Percentiles rank a stretch among this genome's conserved stretches.
Conservation (phyloP, 2,797 vertebrate species). For the Alosa sapidissima region DNA sequence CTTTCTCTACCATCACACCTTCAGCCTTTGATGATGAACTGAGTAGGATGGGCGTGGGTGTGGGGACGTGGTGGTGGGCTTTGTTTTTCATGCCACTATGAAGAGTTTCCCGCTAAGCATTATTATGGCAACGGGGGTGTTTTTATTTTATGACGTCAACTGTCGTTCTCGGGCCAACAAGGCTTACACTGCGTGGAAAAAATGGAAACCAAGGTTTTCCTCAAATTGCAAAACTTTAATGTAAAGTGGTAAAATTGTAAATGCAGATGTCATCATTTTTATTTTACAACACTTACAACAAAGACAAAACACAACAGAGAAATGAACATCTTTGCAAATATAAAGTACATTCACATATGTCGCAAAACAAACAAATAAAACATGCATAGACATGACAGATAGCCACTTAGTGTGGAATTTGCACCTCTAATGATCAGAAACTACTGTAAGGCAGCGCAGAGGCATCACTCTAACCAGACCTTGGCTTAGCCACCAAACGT, state of each 20-base stretch:
- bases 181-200: background rate
- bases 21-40: slow-evolving; percentile 8
- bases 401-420: background rate
- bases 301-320: slow-evolving; percentile 25
- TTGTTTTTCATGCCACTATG: slow-evolving; percentile 16
- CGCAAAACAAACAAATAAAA: slow-evolving; percentile 50
- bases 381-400: slow-evolving; percentile 16
- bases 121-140: background rate
- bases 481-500: background rate
- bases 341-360: slow-evolving; percentile 74
- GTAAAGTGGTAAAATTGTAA: slow-evolving; percentile 25
- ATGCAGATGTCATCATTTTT: background rate
- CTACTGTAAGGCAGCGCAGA: background rate
- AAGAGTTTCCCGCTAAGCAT: slow-evolving; percentile 1
- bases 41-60: background rate
- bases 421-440: background rate
- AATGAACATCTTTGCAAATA: slow-evolving; percentile 38
- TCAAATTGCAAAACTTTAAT: slow-evolving; percentile 21
- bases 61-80: background rate
- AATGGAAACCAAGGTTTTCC: background rate
- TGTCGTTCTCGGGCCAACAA: background rate
- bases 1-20: slow-evolving; percentile 18
- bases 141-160: background rate
- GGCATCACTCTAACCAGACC: background rate
- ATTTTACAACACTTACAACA: slow-evolving; percentile 30